Evolutionary conservation across 2,888 invertebrate species (phyloP), one percentile per base, ranked within the genome.

Genomic region (Napeogenes inachia): DNA sequence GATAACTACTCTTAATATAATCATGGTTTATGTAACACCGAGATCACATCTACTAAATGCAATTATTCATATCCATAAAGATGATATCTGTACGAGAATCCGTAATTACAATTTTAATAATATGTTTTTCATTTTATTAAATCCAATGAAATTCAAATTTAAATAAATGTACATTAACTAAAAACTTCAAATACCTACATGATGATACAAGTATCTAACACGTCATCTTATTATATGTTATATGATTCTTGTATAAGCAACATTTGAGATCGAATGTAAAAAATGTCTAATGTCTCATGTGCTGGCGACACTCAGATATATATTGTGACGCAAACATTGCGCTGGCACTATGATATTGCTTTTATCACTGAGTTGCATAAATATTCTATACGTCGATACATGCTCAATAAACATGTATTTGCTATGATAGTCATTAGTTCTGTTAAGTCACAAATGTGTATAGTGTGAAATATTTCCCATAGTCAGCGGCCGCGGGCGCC

Each of bases 301-400:
- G 53, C 47, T 61, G 47, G 59, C 60, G 60, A 64, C 64, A 66
- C 58, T 60, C 58, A 53, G 21, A 21, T 55, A 56, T 54, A n/a
- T 59, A 57, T 38, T 38, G 57, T 67, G 65, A 56, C 63, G 65
- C 67, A 67, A 69, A 66, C 45, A 61, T 66, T 67, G 67, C 64
- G 64, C 59, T 62, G 53, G 30, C 60, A 63, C 45, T 35, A 21
- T 21, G 21, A 21, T 64, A 69, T 60, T 59, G 66, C 63, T 64
- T 62, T 62, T 65, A 67, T 67, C 62, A 47, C 56, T 55, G 56
- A 54, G 53, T 68, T 67, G 57, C 64, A 62, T 57, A 62, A 64
- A 64, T 50, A 30, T 30, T 21, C 21, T 30, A 50, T 10, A 50
- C 10, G 30, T 30, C 21, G 21, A 21, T 21, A 21, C 21, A 21